Evolutionary conservation across 2,888 invertebrate genomes (phyloP), one percentile per base, ranked within the genome.

Genomic region (Zygothrica quintamaculata): DNA sequence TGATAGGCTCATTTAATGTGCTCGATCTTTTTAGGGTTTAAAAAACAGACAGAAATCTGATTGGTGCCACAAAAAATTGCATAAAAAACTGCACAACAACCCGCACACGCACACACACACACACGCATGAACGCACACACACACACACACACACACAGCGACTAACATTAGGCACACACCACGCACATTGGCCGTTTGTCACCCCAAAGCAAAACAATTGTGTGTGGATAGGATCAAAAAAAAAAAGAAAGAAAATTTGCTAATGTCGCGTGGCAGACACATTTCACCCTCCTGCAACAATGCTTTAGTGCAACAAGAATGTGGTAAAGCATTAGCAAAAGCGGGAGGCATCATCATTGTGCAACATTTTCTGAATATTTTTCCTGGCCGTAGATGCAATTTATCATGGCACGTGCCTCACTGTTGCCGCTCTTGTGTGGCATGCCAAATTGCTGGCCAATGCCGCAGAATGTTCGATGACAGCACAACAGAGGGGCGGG

Each of bases 1-100:
- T 72, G 72, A 72, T 72, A 72, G 72, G 72, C 16, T 26, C 11
- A 3, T 22, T 3, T 13, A 9, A 33, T 9, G 9, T 33, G 1
- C 15, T n/a, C 11, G 29, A 44, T 51, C 18, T 39, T 11, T 26
- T 31, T 26, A 55, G 74, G 57, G 55, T 50, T 33, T 67, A 80
- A 79, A 80, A 86, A 86, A 78, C 51, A 3, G 16, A 3, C 52
- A 40, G 7, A 8, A 13, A n/a, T 52, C 57, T 64, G 67, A 80
- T 80, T 80, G 80, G 86, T 50, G 74, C 9, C 11, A 44, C 29
- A 65, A 16, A 43, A 33, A 15, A 40, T 48, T 65, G 67, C 65
- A 75, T 79, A 79, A 84, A 81, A 86, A 84, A 84, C 51, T 69
- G 77, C 77, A 84, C 12, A 58, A 42, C 59, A 76, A 47, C 43